Percentiles rank a stretch among this genome's conserved stretches.
These are phyloP conservation scores for Polydrusus tereticollis DNA, from an alignment of 2,888 invertebrate species.

Conservation along the genomic window DNA sequence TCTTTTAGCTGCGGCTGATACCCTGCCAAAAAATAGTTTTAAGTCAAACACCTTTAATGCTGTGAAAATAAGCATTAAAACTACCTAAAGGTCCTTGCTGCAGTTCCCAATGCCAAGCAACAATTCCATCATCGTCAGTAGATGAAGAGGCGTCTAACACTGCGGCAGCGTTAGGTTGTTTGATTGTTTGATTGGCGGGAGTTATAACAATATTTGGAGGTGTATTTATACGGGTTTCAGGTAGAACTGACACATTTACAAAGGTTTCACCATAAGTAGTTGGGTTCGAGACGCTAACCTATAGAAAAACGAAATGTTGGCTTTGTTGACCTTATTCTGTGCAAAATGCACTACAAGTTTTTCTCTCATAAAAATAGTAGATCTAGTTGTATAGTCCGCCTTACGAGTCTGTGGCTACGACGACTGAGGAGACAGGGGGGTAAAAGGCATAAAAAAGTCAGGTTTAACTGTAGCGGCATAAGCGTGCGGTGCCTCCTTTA, in stretches of 20 bases:
- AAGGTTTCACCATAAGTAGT: conserved; percentile 84
- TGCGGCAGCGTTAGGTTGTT: conserved; percentile 89
- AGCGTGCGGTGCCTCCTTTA: no score
- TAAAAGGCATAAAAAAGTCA: no score
- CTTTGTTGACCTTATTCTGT: no score
- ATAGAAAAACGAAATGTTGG: conserved; percentile 32
- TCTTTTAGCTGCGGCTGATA: conserved; percentile 86
- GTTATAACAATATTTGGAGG: conserved; percentile 89
- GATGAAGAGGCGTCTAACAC: conserved; percentile 83
- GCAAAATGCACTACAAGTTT: no score
- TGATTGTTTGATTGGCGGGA: conserved; percentile 87
- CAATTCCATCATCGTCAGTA: conserved; percentile 85
- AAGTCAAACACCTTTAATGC: no score
- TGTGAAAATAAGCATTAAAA: background rate
- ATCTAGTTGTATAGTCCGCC: no score
- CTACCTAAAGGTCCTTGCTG: conserved; percentile 83
- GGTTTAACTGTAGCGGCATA: no score
- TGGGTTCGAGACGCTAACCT: conserved; percentile 81
- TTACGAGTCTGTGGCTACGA: no score
- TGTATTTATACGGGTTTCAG: conserved; percentile 85
- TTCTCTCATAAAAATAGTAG: no score
- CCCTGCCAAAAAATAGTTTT: conserved; percentile 65
- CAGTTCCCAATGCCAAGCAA: conserved; percentile 93
- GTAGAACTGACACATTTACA: conserved; percentile 91
- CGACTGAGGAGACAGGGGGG: no score